Evolutionary conservation across 2,888 invertebrate genomes (phyloP).

Genomic region (Brachyptera risi): DNA sequence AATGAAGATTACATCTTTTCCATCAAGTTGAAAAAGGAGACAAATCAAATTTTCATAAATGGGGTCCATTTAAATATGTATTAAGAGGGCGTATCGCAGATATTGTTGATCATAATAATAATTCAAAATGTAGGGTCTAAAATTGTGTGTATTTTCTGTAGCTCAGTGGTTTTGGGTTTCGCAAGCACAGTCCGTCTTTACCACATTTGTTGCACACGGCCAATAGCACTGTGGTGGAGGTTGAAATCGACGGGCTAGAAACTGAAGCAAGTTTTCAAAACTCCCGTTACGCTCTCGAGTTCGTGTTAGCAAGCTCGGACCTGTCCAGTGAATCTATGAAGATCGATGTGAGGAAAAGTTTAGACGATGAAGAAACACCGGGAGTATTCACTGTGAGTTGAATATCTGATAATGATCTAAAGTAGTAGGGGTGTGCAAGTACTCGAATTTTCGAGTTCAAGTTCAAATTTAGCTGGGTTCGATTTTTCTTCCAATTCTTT

Average conservation of each 20-base stretch:
- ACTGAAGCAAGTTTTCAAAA: constrained; percentile 47
- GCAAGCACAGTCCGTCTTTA: constrained; percentile 50
- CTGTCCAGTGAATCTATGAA: constrained; percentile 44
- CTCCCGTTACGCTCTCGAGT: constrained; percentile 58
- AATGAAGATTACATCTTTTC: too few relatives aligned
- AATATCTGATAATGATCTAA: constrained; percentile 9
- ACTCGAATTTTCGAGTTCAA: too few relatives aligned
- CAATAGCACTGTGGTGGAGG: constrained; percentile 60
- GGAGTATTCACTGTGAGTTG: constrained; percentile 61
- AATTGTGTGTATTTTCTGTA: constrained; percentile 43
- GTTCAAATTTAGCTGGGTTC: background rate
- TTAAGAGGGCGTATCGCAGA: too few relatives aligned
- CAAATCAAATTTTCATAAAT: too few relatives aligned
- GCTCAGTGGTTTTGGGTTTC: constrained; percentile 51
- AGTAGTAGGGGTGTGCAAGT: background rate
- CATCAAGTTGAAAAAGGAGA: too few relatives aligned
- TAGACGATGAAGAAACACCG: constrained; percentile 72
- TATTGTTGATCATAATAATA: too few relatives aligned
- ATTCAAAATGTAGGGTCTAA: too few relatives aligned
- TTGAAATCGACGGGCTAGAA: constrained; percentile 54
- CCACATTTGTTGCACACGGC: constrained; percentile 64
- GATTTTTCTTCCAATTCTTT: too few relatives aligned
- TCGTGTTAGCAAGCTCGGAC: constrained; percentile 52
- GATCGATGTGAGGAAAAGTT: constrained; percentile 50
- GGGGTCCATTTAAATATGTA: too few relatives aligned